These are phyloP conservation scores for Symphodus melops DNA, from an alignment of 2,113 vertebrate species.

Conservation along the genomic window DNA sequence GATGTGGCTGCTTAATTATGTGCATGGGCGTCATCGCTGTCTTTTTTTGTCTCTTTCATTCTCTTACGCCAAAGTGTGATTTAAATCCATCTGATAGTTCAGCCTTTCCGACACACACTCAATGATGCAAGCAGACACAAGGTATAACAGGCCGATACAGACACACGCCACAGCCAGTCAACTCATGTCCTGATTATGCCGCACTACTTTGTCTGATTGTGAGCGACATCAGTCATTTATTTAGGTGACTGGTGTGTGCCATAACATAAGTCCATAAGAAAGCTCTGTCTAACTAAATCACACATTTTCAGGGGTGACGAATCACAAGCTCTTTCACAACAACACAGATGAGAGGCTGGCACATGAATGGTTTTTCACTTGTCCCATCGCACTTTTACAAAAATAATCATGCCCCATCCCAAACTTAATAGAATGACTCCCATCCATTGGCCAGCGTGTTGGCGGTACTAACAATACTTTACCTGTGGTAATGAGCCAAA, in stretches of 20 bases:
- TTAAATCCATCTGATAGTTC: neutral
- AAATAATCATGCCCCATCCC: too few species aligned
- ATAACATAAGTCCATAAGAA: slow-evolving; percentile 73
- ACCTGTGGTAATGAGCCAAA: too few species aligned
- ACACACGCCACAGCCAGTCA: slow-evolving; percentile 30
- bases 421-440: too few species aligned
- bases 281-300: slow-evolving; percentile 71
- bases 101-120: slow-evolving; percentile 2
- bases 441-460: too few species aligned
- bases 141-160: neutral
- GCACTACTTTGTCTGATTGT: slow-evolving; percentile 60
- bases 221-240: slow-evolving; percentile 70
- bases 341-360: neutral
- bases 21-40: too few species aligned
- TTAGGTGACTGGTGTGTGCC: slow-evolving; percentile 71
- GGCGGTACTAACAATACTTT: too few species aligned
- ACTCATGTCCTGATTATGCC: slow-evolving; percentile 55
- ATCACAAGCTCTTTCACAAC: slow-evolving; percentile 34
- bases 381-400: too few species aligned
- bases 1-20: too few species aligned
- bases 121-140: neutral
- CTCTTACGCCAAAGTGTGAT: neutral
- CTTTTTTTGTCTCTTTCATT: slow-evolving; percentile 3
- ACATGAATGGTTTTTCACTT: too few species aligned
- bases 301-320: slow-evolving; percentile 59